Percentiles rank a stretch among this genome's conserved stretches.
phyloP scores from a whole-genome alignment of 2,888 invertebrate genomes.

The Spilosoma lubricipeda region DNA sequence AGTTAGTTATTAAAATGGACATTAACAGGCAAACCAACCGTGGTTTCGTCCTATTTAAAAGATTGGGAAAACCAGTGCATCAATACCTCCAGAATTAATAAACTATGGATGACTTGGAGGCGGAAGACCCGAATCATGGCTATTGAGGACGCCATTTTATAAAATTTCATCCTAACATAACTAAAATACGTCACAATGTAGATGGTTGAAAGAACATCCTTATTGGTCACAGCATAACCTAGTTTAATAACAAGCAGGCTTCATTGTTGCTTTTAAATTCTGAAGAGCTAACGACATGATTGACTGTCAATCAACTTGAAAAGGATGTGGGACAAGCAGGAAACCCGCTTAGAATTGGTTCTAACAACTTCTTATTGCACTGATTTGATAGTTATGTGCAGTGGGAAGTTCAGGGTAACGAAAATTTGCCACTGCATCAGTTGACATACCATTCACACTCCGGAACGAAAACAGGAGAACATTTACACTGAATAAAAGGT shows the following conservation, averaged over 20 bases:
- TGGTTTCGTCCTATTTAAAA: not conserved
- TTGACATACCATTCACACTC: not conserved
- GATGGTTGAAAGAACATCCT: constrained; percentile 43
- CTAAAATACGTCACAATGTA: not conserved
- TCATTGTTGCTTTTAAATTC: constrained; percentile 28
- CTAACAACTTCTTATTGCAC: constrained; percentile 50
- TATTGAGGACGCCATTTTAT: not conserved
- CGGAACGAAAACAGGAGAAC: not conserved
- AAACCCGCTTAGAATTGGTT: constrained; percentile 53
- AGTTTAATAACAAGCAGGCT: constrained; percentile 33
- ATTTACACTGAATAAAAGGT: not conserved
- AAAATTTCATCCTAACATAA: not conserved
- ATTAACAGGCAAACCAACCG: no score
- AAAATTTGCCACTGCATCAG: not conserved
- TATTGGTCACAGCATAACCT: constrained; percentile 26
- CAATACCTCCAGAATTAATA: not conserved
- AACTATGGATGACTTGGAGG: not conserved
- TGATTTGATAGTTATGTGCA: not conserved
- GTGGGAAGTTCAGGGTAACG: not conserved
- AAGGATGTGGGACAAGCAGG: constrained; percentile 51
- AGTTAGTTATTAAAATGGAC: no score
- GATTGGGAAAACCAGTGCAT: not conserved
- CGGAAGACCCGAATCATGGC: not conserved
- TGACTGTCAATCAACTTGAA: constrained; percentile 44
- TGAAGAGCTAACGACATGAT: constrained; percentile 48